Percentiles rank a stretch among this genome's conserved stretches.
These are phyloP conservation scores for Synaphobranchus kaupii DNA, from an alignment of 2,797 vertebrate species.

Conservation along the genomic window DNA sequence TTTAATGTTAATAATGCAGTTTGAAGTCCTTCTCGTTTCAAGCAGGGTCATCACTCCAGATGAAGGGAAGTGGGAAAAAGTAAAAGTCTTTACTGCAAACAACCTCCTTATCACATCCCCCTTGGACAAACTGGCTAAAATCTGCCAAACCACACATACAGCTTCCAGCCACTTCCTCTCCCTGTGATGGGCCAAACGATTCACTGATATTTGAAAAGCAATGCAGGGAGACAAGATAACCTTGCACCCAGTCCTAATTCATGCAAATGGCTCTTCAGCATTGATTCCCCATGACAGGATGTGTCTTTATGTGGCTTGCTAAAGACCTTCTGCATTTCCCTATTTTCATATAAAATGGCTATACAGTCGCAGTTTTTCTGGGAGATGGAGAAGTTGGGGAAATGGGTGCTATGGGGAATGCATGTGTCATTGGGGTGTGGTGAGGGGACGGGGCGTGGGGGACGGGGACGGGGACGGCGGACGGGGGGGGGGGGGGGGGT, in stretches of 20 bases:
- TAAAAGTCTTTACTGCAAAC: neutral
- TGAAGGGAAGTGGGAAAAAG: neutral
- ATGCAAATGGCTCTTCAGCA: conserved; percentile 76
- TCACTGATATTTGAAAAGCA: conserved; percentile 61
- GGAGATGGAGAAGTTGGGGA: conserved; percentile 35
- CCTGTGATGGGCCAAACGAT: neutral
- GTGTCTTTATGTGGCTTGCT: conserved; percentile 71
- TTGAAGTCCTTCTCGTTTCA: neutral
- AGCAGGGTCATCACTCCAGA: neutral
- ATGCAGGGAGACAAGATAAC: conserved; percentile 62
- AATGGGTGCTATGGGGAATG: conserved; percentile 26
- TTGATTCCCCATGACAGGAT: conserved; percentile 71
- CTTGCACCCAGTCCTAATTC: conserved; percentile 58
- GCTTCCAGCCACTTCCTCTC: neutral
- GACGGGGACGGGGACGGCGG: neutral
- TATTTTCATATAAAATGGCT: neutral
- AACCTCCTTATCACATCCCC: neutral
- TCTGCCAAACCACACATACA: neutral
- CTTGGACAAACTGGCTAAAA: neutral
- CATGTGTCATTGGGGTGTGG: conserved; percentile 5
- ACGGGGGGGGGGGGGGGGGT: conserved; percentile 6
- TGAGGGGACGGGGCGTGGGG: conserved; percentile 43
- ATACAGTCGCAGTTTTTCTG: neutral
- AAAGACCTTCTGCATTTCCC: conserved; percentile 54
- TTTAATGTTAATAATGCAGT: neutral